Percentiles rank a stretch among this genome's conserved stretches.
These are phyloP conservation scores for Stichodactyla helianthus DNA, from an alignment of 64 coral and sea anemone genomes.

Conservation along the genomic window DNA sequence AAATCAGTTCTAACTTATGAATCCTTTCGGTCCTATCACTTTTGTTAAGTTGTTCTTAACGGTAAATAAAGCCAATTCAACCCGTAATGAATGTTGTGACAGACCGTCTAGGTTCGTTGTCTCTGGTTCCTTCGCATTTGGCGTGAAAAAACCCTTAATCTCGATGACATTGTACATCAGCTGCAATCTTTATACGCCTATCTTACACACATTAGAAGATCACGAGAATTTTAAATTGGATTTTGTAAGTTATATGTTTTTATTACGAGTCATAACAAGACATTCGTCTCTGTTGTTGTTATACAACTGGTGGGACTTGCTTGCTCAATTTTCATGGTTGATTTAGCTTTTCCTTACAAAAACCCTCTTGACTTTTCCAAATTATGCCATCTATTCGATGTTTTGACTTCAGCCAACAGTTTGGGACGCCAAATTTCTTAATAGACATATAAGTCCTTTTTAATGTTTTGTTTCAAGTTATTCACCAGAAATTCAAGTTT, in stretches of 20 bases:
- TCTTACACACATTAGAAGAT: not conserved
- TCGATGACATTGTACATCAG: constrained; percentile 20
- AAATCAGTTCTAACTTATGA: not conserved
- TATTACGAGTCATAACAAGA: not conserved
- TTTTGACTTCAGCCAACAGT: not conserved
- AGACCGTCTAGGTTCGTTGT: not conserved
- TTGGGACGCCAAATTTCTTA: not conserved
- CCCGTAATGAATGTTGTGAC: not conserved
- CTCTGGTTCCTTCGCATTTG: not conserved
- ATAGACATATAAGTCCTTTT: not conserved
- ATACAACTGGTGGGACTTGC: not conserved
- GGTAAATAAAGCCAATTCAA: not conserved
- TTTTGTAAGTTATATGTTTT: not conserved
- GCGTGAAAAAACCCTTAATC: constrained; percentile 1
- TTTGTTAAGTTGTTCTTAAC: constrained; percentile 9
- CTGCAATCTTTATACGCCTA: not conserved
- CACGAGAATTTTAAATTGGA: constrained; percentile 4
- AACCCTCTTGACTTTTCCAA: not conserved
- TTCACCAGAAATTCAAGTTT: not conserved
- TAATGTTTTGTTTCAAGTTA: not conserved
- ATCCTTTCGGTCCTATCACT: constrained; percentile 1
- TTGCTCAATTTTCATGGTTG: not conserved
- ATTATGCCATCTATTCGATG: not conserved
- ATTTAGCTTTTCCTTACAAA: not conserved
- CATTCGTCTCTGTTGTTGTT: not conserved